These are phyloP conservation scores for Stenodema calcarata DNA, from an alignment of 2,888 invertebrate species.

Conservation along the genomic window DNA sequence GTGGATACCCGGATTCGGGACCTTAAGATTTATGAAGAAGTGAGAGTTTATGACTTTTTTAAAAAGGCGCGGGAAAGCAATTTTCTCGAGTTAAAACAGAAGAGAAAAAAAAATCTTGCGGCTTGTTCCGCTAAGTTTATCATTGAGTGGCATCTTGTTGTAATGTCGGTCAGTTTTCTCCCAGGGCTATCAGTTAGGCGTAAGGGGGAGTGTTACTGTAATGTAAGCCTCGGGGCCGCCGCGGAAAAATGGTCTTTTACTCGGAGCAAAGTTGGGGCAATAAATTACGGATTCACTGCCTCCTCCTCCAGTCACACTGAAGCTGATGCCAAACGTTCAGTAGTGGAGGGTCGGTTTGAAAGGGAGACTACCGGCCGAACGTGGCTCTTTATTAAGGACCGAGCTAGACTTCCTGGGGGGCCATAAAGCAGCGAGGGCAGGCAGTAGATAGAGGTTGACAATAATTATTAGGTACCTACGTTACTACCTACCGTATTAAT, in stretches of 20 bases:
- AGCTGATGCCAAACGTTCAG: background rate
- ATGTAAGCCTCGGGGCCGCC: background rate
- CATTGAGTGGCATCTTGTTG: background rate
- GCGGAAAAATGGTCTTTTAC: background rate
- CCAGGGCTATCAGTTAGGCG: background rate
- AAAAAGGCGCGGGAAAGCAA: too few relatives aligned
- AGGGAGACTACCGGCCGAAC: background rate
- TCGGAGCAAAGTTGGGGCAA: background rate
- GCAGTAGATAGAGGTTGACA: slow-evolving; percentile 43
- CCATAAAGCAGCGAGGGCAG: slow-evolving; percentile 12
- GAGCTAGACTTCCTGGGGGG: slow-evolving; percentile 23
- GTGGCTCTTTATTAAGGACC: slow-evolving; percentile 41
- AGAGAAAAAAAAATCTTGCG: too few relatives aligned
- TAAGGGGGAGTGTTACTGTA: background rate
- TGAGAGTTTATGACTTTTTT: too few relatives aligned
- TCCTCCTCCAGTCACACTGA: background rate
- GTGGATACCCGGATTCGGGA: too few relatives aligned
- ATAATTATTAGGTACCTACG: slow-evolving; percentile 43
- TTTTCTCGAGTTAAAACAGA: too few relatives aligned
- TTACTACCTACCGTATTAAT: slow-evolving; percentile 40
- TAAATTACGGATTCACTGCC: background rate
- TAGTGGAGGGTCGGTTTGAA: background rate
- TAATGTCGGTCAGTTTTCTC: background rate
- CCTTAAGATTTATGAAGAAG: too few relatives aligned
- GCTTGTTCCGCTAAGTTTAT: too few relatives aligned